Evolutionary conservation across 2,888 invertebrate genomes (phyloP).

Genomic region (Ametastegia equiseti): DNA sequence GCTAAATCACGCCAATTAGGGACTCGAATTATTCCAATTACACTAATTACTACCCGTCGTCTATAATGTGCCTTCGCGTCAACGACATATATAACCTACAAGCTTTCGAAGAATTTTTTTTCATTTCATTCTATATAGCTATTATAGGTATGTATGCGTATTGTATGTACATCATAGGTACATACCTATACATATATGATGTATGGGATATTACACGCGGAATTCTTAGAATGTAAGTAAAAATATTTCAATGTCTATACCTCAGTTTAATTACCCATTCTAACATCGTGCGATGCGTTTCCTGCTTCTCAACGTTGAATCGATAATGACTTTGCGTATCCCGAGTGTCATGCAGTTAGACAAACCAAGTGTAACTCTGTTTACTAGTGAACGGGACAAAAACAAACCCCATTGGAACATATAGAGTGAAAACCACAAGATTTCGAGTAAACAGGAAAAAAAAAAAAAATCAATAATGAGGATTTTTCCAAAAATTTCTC

Average conservation of each 20-base stretch:
- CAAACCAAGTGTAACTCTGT: background rate
- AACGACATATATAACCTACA: too few relatives aligned
- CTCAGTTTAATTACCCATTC: slow-evolving; percentile 27
- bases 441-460: too few relatives aligned
- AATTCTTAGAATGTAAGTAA: slow-evolving; percentile 14
- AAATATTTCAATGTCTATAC: background rate
- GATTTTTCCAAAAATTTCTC: too few relatives aligned
- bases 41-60: too few relatives aligned
- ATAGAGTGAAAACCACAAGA: too few relatives aligned
- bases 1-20: background rate
- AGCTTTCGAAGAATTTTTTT: too few relatives aligned
- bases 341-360: background rate
- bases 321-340: slow-evolving; percentile 3
- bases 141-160: background rate
- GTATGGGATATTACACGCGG: too few relatives aligned
- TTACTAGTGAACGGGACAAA: background rate
- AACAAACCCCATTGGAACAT: too few relatives aligned
- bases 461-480: background rate
- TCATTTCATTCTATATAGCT: background rate
- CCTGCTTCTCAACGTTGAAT: slow-evolving; percentile 25
- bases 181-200: too few relatives aligned
- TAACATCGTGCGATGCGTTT: slow-evolving; percentile 21
- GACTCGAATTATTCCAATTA: background rate
- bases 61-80: too few relatives aligned
- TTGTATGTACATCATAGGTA: background rate